Percentiles rank a stretch among this genome's conserved stretches.
phyloP scores from a whole-genome alignment of 1,140 invertebrate species.

The Drosophila novamexicana region DNA sequence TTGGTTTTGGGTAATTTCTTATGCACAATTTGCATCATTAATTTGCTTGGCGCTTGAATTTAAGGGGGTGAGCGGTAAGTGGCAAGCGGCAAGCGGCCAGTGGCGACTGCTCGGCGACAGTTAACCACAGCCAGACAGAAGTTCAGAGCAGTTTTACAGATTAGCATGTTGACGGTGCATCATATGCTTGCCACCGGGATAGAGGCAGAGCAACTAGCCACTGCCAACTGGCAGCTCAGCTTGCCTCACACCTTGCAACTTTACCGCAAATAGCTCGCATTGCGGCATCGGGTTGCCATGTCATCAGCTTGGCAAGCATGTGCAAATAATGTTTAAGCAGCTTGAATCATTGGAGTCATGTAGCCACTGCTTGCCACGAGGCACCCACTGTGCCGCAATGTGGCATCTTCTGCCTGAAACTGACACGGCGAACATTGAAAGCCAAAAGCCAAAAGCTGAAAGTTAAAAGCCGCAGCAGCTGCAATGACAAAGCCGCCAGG shows the following conservation, averaged over 20 bases:
- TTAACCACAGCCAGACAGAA: conserved; percentile 6
- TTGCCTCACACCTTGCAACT: conserved; percentile 31
- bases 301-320: conserved; percentile 28
- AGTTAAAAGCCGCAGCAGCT: conserved; percentile 5
- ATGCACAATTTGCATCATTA: conserved; percentile 63
- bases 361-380: conserved; percentile 13
- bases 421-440: conserved; percentile 2
- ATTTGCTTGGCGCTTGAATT: conserved; percentile 33
- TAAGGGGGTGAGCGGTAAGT: conserved; percentile 4
- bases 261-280: conserved; percentile 18
- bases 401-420: conserved; percentile 13
- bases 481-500: conserved; percentile 24
- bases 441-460: conserved; percentile 2
- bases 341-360: conserved; percentile 1
- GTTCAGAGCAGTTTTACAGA: background rate
- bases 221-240: conserved; percentile 2
- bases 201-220: background rate
- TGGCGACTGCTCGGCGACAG: conserved; percentile 21
- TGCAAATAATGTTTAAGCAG: conserved; percentile 29
- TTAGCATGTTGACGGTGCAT: background rate
- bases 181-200: conserved; percentile 1
- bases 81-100: conserved; percentile 6
- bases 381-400: background rate
- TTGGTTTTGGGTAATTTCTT: conserved; percentile 27
- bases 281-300: conserved; percentile 28